Conservation (phyloP, 92 coral and sea anemone genomes). For the Bergia sp. region DNA sequence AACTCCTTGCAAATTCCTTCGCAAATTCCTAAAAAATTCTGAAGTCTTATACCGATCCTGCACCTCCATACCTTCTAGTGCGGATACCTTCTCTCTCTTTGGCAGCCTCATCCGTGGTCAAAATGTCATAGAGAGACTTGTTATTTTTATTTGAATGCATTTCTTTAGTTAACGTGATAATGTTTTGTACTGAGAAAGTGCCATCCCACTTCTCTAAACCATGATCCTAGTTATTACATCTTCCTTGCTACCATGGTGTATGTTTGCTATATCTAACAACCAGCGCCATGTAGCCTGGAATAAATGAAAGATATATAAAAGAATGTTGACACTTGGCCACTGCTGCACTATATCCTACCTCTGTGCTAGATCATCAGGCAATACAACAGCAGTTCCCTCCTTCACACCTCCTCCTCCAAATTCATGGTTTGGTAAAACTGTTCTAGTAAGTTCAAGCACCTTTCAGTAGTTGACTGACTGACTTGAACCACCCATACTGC, state of each 20-base stretch:
- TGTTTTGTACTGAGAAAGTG: slow-evolving; percentile 52
- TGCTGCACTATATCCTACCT: background rate
- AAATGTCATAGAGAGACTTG: background rate
- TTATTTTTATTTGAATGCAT: background rate
- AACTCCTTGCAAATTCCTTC: background rate
- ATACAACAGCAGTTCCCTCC: too few relatives aligned
- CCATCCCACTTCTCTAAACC: slow-evolving; percentile 21
- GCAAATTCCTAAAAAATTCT: background rate
- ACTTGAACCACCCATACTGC: slow-evolving; percentile 57
- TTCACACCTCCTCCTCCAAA: too few relatives aligned
- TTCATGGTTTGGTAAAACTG: too few relatives aligned
- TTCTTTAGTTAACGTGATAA: slow-evolving; percentile 46
- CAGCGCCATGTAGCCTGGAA: slow-evolving; percentile 65
- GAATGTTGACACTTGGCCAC: slow-evolving; percentile 50
- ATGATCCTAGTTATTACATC: slow-evolving; percentile 47
- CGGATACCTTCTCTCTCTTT: background rate
- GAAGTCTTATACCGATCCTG: background rate
- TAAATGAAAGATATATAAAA: slow-evolving; percentile 64
- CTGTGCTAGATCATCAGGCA: too few relatives aligned
- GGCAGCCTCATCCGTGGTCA: background rate
- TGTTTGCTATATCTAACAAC: slow-evolving; percentile 40
- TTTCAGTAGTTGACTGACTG: background rate
- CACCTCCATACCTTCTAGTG: background rate
- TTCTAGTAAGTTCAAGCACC: too few relatives aligned
- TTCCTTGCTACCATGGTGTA: slow-evolving; percentile 55